Base-by-base conservation (phyloP, 1,140 invertebrate genomes). In the Lepidurus couesii region DNA sequence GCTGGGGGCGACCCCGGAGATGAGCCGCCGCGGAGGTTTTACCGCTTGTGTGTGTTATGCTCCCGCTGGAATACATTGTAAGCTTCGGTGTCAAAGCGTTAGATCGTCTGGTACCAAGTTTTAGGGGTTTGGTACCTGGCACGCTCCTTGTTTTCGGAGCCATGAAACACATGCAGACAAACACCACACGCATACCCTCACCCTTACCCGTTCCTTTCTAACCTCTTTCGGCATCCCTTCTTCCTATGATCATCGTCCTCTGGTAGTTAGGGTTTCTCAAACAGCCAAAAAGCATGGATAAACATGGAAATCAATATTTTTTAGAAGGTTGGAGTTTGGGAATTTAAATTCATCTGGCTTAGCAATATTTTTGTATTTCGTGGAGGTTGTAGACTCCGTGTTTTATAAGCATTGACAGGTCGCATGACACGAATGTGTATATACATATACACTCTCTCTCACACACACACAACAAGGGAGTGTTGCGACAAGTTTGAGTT, bases 101-200 rank as follows among this genome's bases (percentile, higher is more conserved):
- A 65, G 53, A 65, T 65, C 53, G 21, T 65, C 16, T 13, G 16
- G 6, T n/a, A 21, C 16, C 53, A 13, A 65, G 53, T 65, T 65
- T 65, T 65, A 65, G 21, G 53, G 53, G 53, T 65, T 65, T 65
- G 53, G 53, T 65, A 65, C 53, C 53, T 65, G 53, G n/a, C n/a
- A 65, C 53, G 53, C 53, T 65, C 53, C 53, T 65, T 65, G 53
- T 65, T 65, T 65, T 65, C 53, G 16, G 53, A 65, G 53, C 53
- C 53, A 65, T 65, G 53, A 65, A 65, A 65, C 53, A 65, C 53
- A 65, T 65, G 53, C 53, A 21, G 16, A 65, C 53, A 65, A 65
- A 65, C n/a, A 65, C 53, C n/a, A 65, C 53, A 65, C 53, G 53
- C 53, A 65, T 21, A 65, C 6, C 1, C 6, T 21, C 47, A 13